phyloP scores from a whole-genome alignment of 2,888 invertebrate genomes.

The Chaetogeoica ovagalla region DNA sequence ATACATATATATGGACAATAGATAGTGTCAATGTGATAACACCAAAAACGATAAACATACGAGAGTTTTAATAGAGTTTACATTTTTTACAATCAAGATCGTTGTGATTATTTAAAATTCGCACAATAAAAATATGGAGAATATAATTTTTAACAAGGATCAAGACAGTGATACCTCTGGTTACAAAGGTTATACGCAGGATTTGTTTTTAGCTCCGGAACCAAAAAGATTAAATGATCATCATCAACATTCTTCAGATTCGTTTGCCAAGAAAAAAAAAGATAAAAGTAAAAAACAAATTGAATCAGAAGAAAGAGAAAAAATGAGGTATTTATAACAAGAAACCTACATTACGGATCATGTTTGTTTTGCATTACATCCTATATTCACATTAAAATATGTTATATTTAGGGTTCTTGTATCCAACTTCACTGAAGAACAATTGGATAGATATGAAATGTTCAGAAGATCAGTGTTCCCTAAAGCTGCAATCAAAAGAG shows the following conservation, averaged over 20 bases:
- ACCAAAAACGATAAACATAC: background rate
- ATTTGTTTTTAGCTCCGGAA: conserved; percentile 52
- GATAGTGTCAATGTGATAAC: no score
- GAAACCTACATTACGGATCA: no score
- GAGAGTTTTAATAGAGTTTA: background rate
- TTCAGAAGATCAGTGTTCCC: conserved; percentile 95
- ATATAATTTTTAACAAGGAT: conserved; percentile 42
- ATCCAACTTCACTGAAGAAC: conserved; percentile 98
- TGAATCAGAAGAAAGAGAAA: conserved; percentile 92
- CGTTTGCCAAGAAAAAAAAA: conserved; percentile 64
- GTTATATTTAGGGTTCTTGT: conserved; percentile 86
- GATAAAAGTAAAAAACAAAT: conserved; percentile 73
- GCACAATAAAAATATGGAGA: conserved; percentile 27
- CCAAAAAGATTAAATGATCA: conserved; percentile 37
- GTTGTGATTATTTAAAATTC: background rate
- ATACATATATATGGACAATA: no score
- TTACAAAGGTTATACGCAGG: conserved; percentile 34
- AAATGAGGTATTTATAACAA: conserved; percentile 77
- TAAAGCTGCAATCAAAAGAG: conserved; percentile 92
- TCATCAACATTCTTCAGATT: conserved; percentile 24
- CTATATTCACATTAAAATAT: background rate
- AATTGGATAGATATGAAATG: conserved; percentile 98
- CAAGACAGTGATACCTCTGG: conserved; percentile 24
- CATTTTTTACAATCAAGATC: background rate
- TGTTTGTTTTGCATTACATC: no score